phyloP scores from a whole-genome alignment of 2,113 vertebrate species.

The Channa argus region DNA sequence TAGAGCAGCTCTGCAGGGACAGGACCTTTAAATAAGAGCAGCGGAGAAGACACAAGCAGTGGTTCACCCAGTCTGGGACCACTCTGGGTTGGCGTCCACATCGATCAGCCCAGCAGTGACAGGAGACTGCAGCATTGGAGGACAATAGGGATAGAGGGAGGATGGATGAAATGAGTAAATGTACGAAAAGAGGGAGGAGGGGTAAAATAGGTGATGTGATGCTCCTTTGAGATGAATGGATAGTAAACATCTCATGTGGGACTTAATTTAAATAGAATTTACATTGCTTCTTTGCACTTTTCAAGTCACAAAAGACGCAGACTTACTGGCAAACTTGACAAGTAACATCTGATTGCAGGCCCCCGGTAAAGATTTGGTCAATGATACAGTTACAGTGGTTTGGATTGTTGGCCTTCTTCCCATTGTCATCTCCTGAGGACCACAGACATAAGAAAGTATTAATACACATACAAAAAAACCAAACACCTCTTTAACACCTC shows the following conservation, averaged over 20 bases:
- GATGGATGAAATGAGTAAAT: slow-evolving; percentile 25
- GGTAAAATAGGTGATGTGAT: not conserved
- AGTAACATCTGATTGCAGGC: slow-evolving; percentile 97
- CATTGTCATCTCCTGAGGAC: slow-evolving; percentile 91
- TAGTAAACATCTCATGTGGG: not conserved
- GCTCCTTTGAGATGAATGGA: slow-evolving; percentile 1
- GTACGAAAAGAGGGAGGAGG: not conserved
- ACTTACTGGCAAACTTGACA: slow-evolving; percentile 98
- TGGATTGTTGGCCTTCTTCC: slow-evolving; percentile 98
- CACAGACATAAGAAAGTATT: slow-evolving; percentile 33
- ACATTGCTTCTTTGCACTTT: not conserved
- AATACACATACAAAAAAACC: slow-evolving; percentile 30
- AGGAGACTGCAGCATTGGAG: not conserved
- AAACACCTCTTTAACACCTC: slow-evolving; percentile 33
- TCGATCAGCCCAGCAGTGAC: not conserved
- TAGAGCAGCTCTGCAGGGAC: slow-evolving; percentile 56
- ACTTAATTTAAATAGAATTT: not conserved
- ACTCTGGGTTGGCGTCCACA: slow-evolving; percentile 13
- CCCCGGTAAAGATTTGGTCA: slow-evolving; percentile 98
- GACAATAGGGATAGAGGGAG: slow-evolving; percentile 1
- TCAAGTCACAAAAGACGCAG: not conserved
- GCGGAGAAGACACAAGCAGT: slow-evolving; percentile 46
- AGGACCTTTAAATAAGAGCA: slow-evolving; percentile 60
- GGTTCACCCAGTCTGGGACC: slow-evolving; percentile 28
- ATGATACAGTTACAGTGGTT: slow-evolving; percentile 99